A percentile compares a stretch with the other conserved stretches of the same genome.
Conservation (phyloP, 2,888 invertebrate species). For the Polydesmus complanatus region DNA sequence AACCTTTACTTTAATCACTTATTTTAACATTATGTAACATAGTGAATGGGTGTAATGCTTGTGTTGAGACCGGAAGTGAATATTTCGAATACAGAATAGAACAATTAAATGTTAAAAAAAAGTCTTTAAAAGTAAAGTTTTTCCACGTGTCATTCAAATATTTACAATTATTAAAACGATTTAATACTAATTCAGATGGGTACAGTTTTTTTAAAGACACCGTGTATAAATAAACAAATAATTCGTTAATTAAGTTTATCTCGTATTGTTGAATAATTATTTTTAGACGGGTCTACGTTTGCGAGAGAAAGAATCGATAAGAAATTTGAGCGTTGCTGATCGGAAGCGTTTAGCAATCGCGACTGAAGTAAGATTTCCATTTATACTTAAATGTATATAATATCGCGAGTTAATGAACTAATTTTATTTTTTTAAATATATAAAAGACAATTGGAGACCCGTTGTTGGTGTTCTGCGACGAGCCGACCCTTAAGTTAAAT, state of each 20-base stretch:
- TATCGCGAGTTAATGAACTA: neutral
- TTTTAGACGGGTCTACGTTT: neutral
- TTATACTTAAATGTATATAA: neutral
- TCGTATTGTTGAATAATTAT: too few relatives aligned
- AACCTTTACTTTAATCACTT: too few relatives aligned
- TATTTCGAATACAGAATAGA: too few relatives aligned
- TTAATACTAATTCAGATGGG: too few relatives aligned
- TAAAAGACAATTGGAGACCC: conserved; percentile 37
- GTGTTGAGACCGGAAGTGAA: too few relatives aligned
- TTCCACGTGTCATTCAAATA: too few relatives aligned
- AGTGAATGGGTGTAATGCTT: too few relatives aligned
- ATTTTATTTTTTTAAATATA: neutral
- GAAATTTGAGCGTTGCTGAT: conserved; percentile 77
- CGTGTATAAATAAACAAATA: conserved; percentile 55
- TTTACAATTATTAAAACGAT: too few relatives aligned
- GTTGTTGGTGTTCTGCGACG: conserved; percentile 39
- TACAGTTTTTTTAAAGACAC: conserved; percentile 63
- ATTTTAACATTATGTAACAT: too few relatives aligned
- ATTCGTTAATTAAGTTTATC: too few relatives aligned
- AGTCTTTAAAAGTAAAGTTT: too few relatives aligned
- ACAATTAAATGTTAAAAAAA: too few relatives aligned
- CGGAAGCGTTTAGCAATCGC: conserved; percentile 84
- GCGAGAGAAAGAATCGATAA: neutral
- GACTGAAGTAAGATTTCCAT: conserved; percentile 52
- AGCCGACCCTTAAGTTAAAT: conserved; percentile 37